Evolutionary conservation across 2,113 vertebrate species (phyloP).

Genomic region (Callipepla californica): DNA sequence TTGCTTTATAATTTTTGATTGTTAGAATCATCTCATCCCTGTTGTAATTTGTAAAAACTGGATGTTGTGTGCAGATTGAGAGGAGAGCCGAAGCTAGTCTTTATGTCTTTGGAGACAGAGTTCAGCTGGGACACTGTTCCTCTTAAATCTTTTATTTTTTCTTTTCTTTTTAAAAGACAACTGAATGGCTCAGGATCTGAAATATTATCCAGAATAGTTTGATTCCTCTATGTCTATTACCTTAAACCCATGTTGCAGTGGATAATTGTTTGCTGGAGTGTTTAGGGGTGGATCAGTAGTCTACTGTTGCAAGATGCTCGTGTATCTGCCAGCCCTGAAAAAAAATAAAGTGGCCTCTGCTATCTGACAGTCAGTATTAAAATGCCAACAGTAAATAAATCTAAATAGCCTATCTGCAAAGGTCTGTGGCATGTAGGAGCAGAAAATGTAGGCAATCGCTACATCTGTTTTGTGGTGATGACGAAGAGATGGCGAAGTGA

Average conservation of each 20-base stretch:
- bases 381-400: background rate
- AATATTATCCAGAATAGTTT: background rate
- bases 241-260: background rate
- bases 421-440: background rate
- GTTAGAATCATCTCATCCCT: background rate
- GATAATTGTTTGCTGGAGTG: background rate
- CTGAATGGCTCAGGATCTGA: background rate
- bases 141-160: accelerated
- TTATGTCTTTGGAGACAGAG: background rate
- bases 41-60: background rate
- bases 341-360: background rate
- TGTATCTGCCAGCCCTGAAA: background rate
- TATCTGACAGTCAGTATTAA: background rate
- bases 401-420: background rate
- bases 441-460: background rate
- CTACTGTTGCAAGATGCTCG: background rate
- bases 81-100: background rate
- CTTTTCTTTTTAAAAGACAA: background rate
- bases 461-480: background rate
- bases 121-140: background rate
- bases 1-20: background rate
- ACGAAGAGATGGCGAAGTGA: background rate
- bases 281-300: background rate
- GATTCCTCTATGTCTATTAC: accelerated
- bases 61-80: background rate